Conservation (phyloP, 1,140 invertebrate species). For the Aphelinus atriplicis region DNA sequence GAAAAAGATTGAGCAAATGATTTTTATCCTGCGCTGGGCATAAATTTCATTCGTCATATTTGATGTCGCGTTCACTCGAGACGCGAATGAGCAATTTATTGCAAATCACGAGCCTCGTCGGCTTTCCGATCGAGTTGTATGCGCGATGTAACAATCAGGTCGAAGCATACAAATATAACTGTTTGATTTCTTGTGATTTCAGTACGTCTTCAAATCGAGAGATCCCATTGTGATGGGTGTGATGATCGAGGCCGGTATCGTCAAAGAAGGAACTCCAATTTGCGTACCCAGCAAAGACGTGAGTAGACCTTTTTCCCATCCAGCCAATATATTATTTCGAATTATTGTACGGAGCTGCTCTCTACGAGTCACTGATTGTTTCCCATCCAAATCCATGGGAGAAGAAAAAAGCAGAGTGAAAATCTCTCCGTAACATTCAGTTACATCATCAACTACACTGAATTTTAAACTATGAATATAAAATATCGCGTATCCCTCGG, state of each 20-base stretch:
- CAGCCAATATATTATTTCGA: neutral
- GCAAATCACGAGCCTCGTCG: too few relatives aligned
- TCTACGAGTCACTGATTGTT: neutral
- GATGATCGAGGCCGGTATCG: constrained; percentile 92
- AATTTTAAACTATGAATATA: too few relatives aligned
- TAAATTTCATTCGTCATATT: too few relatives aligned
- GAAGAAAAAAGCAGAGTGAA: neutral
- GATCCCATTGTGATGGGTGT: constrained; percentile 98
- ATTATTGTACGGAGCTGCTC: neutral
- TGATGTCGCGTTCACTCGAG: too few relatives aligned
- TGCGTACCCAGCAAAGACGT: constrained; percentile 97
- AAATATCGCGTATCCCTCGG: too few relatives aligned
- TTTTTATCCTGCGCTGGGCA: too few relatives aligned
- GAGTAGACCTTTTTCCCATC: constrained; percentile 51
- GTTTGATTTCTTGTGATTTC: constrained; percentile 58
- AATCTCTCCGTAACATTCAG: too few relatives aligned
- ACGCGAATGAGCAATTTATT: too few relatives aligned
- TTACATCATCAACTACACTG: too few relatives aligned
- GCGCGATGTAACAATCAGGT: too few relatives aligned
- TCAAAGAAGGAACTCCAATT: constrained; percentile 96
- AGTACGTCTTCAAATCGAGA: constrained; percentile 96
- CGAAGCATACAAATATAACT: too few relatives aligned
- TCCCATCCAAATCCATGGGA: neutral
- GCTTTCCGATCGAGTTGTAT: too few relatives aligned
- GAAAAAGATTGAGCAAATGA: neutral